These are phyloP conservation scores for Diabrotica undecimpunctata DNA, from an alignment of 1,140 invertebrate genomes.

Conservation along the genomic window DNA sequence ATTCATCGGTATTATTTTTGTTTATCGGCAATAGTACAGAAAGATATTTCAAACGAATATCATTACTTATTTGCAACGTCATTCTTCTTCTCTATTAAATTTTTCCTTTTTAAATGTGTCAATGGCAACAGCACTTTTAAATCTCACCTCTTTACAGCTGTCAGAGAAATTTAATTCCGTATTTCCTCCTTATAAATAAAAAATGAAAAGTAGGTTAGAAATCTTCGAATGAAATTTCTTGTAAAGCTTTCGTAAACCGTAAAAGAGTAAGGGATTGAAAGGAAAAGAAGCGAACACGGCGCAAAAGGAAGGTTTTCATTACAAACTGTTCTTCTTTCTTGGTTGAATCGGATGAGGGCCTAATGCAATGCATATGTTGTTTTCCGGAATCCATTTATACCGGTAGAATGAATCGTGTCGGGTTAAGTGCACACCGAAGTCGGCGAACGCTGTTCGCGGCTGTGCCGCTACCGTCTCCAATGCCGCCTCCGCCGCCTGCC, in stretches of 20 bases:
- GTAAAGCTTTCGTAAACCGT: neutral
- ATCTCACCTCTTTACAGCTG: no score
- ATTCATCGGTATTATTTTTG: no score
- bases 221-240: neutral
- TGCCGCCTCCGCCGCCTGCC: no score
- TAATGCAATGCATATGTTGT: conserved; percentile 46
- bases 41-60: no score
- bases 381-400: conserved; percentile 43
- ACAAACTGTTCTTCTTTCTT: conserved; percentile 24
- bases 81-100: no score
- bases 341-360: conserved; percentile 25
- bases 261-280: neutral
- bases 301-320: neutral
- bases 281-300: neutral
- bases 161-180: no score
- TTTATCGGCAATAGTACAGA: no score
- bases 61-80: no score
- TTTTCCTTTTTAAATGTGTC: no score
- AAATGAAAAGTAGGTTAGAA: neutral
- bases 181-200: neutral
- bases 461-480: no score
- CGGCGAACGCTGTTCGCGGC: conserved; percentile 16
- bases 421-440: conserved; percentile 38
- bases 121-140: no score
- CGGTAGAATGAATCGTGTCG: conserved; percentile 38